These are phyloP conservation scores for Tenthredo amoena DNA, from an alignment of 2,888 invertebrate species.

Conservation along the genomic window DNA sequence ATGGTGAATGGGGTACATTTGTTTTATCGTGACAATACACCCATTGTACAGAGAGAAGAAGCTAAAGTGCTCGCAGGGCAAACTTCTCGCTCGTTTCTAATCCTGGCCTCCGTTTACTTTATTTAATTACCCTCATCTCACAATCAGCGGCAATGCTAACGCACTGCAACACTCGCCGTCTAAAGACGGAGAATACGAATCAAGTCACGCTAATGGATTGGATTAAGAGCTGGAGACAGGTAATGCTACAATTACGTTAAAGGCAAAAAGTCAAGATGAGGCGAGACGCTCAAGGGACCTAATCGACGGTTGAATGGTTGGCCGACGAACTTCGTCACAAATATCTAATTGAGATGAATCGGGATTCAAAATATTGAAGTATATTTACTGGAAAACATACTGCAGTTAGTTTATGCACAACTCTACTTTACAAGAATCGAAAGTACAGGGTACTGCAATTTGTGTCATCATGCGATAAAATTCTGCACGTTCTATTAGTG, in stretches of 20 bases:
- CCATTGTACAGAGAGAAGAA: conserved; percentile 50
- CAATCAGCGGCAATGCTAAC: conserved; percentile 23
- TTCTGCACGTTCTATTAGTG: background rate
- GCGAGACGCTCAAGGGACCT: conserved; percentile 1
- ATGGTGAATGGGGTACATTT: conserved; percentile 7
- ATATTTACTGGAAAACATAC: background rate
- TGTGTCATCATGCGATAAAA: background rate
- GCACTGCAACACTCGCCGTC: conserved; percentile 15
- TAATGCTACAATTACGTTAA: conserved; percentile 61
- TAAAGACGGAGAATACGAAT: conserved; percentile 48
- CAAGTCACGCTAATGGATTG: conserved; percentile 60
- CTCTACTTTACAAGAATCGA: background rate
- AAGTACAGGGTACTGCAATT: background rate
- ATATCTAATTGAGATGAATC: background rate
- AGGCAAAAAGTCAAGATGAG: conserved; percentile 25
- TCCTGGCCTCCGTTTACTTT: conserved; percentile 58
- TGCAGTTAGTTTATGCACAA: background rate
- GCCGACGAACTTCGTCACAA: conserved; percentile 21
- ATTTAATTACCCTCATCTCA: conserved; percentile 62
- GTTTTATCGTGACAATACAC: conserved; percentile 44
- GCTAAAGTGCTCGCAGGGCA: conserved; percentile 48
- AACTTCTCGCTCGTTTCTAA: conserved; percentile 44
- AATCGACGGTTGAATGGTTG: conserved; percentile 39
- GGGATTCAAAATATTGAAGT: background rate
- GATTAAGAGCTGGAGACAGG: conserved; percentile 62